Percentiles rank a stretch among this genome's conserved stretches.
Conservation (phyloP, 2,888 invertebrate species). For the Coleophora flavipennella region DNA sequence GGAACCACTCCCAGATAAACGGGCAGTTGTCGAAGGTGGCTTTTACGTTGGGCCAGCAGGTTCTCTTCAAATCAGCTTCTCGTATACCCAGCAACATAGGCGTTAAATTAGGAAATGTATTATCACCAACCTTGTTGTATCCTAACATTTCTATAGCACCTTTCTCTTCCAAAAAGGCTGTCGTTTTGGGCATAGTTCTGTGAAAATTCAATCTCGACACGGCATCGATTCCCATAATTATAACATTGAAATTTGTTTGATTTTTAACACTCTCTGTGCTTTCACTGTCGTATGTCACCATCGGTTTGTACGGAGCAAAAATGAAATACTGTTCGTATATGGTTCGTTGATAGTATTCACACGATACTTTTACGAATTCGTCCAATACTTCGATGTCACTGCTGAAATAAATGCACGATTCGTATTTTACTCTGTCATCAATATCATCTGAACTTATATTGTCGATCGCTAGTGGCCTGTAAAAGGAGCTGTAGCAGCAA, state of each 20-base stretch:
- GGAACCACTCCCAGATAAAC: constrained; percentile 88
- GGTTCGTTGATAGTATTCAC: constrained; percentile 54
- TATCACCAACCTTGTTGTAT: constrained; percentile 95
- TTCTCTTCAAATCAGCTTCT: constrained; percentile 74
- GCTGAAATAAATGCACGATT: constrained; percentile 62
- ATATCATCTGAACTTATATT: constrained; percentile 52
- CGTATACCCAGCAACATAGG: constrained; percentile 84
- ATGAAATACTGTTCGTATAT: constrained; percentile 80
- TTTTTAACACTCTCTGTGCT: constrained; percentile 22
- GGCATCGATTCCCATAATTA: constrained; percentile 88
- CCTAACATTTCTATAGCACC: constrained; percentile 85
- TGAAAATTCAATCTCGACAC: constrained; percentile 89
- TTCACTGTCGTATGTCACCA: constrained; percentile 23
- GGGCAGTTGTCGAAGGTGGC: constrained; percentile 83
- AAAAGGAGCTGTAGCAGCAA: constrained; percentile 77
- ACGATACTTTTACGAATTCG: constrained; percentile 81
- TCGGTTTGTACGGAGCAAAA: constrained; percentile 68
- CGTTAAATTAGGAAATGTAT: constrained; percentile 92
- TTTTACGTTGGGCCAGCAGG: constrained; percentile 74
- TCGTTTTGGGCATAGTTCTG: constrained; percentile 85
- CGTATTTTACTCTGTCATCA: constrained; percentile 64
- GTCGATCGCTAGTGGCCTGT: constrained; percentile 58
- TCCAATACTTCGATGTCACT: constrained; percentile 51
- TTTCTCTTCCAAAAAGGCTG: constrained; percentile 72
- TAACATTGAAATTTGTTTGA: constrained; percentile 73